Evolutionary conservation across 1,140 invertebrate genomes (phyloP), one percentile per base, ranked within the genome.

Genomic region (Leptinotarsa texana): DNA sequence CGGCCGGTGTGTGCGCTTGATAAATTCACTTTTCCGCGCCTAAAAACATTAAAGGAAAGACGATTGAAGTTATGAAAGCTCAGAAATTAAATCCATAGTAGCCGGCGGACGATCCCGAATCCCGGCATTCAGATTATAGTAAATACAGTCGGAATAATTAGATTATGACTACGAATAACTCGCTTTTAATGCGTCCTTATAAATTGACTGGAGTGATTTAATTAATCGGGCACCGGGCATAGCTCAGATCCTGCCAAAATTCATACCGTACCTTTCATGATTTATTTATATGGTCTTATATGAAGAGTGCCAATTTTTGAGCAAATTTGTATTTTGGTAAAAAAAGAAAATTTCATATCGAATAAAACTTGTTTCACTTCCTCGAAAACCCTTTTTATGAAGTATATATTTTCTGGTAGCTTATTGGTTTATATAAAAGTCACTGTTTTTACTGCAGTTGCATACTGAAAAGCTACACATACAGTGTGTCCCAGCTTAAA

Each of bases 41-140:
- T 81, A 81, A 84, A 84, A 84, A 84, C 83, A 84, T 85, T 84
- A 84, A 85, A 85, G 82, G 80, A 82, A 83, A 85, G 83, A 83
- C 83, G 84, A 85, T 85, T 85, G 84, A 84, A 85, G 84, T 85
- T 85, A 84, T 84, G 83, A 85, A 85, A 85, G 81, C 82, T 81
- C 82, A 84, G 82, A 84, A 85, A 84, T 84, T 84, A 85, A 85
- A 85, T 84, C 82, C 77, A 69, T 75, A 77, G 79, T 78, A 78
- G 80, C 78, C 78, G 80, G 73, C 73, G 70, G 73, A 72, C 74
- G 57, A 66, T 66, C 65, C 71, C 74, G 73, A 17, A 57, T 57
- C n/a, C 51, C 51, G 51, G 15, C 51, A 70, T 74, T 72, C 72
- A 75, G 82, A 83, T 82, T 82, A 83, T 83, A 80, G 78, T 82